phyloP scores from a whole-genome alignment of 2,797 vertebrate species.

The Netta rufina region DNA sequence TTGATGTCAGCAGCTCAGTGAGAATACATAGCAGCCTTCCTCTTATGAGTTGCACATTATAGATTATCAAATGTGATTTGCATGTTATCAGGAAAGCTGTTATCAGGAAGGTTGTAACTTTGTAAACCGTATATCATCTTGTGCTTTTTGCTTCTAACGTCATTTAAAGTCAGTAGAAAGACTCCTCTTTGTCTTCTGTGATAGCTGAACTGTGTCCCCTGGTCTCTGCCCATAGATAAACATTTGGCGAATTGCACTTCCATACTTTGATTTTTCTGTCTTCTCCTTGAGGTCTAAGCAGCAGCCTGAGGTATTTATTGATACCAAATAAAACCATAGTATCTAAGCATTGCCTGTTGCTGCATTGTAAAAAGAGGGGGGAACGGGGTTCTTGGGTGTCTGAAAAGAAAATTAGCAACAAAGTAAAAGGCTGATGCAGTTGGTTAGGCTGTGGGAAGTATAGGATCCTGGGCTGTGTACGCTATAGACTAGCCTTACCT shows the following conservation, averaged over 20 bases:
- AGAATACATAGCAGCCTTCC: background rate
- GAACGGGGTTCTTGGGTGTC: background rate
- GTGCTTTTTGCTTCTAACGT: background rate
- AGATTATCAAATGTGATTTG: background rate
- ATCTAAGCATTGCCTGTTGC: background rate
- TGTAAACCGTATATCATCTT: background rate
- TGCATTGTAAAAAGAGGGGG: background rate
- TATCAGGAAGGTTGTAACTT: too few species aligned
- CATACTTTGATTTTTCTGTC: background rate
- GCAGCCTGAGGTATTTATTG: background rate
- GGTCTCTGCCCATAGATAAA: background rate
- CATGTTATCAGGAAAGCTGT: background rate
- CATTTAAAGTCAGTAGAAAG: background rate
- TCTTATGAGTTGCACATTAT: background rate
- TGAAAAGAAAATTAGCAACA: background rate
- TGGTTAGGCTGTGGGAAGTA: background rate
- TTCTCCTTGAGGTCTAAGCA: background rate
- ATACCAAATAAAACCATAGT: background rate
- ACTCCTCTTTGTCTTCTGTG: background rate
- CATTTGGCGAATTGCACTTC: background rate
- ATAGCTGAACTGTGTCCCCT: background rate
- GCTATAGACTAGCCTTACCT: background rate
- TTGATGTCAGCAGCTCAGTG: background rate
- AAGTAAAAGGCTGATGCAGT: background rate
- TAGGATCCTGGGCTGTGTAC: background rate